Evolutionary conservation across 2,113 vertebrate genomes (phyloP).

Genomic region (Merops nubicus): DNA sequence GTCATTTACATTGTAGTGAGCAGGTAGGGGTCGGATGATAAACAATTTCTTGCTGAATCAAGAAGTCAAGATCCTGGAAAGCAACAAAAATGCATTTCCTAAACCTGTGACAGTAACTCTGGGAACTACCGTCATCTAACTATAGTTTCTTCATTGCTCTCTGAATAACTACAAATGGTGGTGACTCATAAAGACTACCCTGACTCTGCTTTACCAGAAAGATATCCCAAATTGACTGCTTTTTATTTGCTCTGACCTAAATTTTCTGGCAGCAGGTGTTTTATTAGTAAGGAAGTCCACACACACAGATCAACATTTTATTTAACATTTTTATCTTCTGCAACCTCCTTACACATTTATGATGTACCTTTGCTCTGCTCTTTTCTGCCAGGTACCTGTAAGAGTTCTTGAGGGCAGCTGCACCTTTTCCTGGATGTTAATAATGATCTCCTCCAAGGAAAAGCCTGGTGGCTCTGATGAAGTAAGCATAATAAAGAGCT

Average conservation of each 20-base stretch:
- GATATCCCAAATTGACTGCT: background rate
- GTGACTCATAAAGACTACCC: background rate
- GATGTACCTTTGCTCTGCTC: background rate
- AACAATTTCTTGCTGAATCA: background rate
- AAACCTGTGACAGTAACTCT: background rate
- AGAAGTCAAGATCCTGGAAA: background rate
- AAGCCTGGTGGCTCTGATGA: background rate
- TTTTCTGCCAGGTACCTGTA: background rate
- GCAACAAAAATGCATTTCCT: background rate
- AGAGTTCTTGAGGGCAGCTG: background rate
- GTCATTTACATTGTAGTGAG: background rate
- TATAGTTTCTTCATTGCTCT: background rate
- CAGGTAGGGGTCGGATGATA: background rate
- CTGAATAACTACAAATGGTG: background rate
- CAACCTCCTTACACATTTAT: background rate
- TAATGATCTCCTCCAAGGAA: background rate
- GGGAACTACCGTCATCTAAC: background rate
- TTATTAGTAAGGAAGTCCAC: background rate
- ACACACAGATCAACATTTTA: background rate
- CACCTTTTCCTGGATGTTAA: background rate
- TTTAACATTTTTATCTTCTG: background rate
- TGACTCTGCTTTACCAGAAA: background rate
- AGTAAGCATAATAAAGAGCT: rapidly evolving
- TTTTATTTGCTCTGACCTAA: background rate
- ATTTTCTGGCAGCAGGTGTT: background rate